A percentile compares a stretch with the other conserved stretches of the same genome.
Conservation (phyloP, 2,113 vertebrate genomes). For the Chelonoidis abingdonii region DNA sequence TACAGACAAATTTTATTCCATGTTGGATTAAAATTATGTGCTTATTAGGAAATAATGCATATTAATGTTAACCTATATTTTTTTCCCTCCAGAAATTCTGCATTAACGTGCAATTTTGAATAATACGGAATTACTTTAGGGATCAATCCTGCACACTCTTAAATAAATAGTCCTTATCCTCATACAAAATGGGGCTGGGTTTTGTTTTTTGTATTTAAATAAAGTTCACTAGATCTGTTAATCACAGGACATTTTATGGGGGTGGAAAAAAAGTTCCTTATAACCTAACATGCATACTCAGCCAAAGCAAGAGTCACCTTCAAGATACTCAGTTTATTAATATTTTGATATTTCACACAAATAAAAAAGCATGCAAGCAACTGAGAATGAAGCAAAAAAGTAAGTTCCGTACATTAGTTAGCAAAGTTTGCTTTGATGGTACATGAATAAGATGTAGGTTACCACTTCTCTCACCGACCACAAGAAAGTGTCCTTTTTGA, state of each 20-base stretch:
- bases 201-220: not conserved
- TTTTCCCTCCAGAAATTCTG: rapidly evolving
- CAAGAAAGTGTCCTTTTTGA: slow-evolving; percentile 88
- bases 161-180: not conserved
- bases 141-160: not conserved
- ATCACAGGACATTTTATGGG: not conserved
- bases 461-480: slow-evolving; percentile 94
- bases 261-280: not conserved
- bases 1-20: not conserved
- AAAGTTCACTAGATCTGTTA: not conserved
- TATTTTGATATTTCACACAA: not conserved
- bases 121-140: not conserved
- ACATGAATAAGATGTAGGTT: slow-evolving; percentile 92
- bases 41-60: not conserved
- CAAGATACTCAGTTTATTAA: not conserved
- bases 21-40: not conserved
- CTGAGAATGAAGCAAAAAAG: not conserved
- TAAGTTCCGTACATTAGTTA: slow-evolving; percentile 85
- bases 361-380: not conserved
- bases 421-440: slow-evolving; percentile 87
- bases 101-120: not conserved
- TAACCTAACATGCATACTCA: not conserved
- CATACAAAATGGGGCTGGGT: not conserved
- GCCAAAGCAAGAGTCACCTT: not conserved
- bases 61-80: not conserved